phyloP scores from a whole-genome alignment of 2,888 invertebrate species.

The Machimus rusticus region DNA sequence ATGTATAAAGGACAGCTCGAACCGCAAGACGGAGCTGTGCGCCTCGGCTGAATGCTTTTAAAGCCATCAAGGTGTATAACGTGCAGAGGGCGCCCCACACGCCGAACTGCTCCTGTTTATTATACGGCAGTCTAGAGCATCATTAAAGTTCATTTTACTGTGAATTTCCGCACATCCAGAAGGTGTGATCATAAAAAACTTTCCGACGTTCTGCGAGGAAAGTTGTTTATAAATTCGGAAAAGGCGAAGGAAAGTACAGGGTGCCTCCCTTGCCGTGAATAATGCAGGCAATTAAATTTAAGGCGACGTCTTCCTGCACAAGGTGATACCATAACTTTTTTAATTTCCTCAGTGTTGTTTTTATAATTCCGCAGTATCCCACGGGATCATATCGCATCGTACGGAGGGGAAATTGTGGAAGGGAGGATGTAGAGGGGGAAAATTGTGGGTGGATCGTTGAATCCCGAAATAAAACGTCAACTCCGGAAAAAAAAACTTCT shows the following conservation, averaged over 20 bases:
- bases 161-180: not conserved
- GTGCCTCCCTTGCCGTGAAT: not conserved
- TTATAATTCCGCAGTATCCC: conserved; percentile 16
- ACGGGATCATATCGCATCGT: not conserved
- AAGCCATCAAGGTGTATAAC: not conserved
- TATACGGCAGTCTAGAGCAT: not conserved
- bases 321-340: conserved; percentile 39
- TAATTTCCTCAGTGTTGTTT: conserved; percentile 36
- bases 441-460: not conserved
- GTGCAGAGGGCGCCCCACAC: not conserved
- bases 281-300: conserved; percentile 23
- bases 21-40: not conserved
- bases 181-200: not conserved
- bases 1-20: not conserved
- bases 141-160: conserved; percentile 9
- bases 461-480: conserved; percentile 8
- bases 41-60: not conserved
- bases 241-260: not conserved
- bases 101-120: not conserved
- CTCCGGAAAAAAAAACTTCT: not conserved
- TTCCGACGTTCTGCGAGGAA: not conserved
- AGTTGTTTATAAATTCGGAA: not conserved
- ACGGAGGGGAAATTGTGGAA: not conserved
- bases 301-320: conserved; percentile 16
- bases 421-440: not conserved